phyloP scores from a whole-genome alignment of 2,888 invertebrate species.

The Brenthis hecate region DNA sequence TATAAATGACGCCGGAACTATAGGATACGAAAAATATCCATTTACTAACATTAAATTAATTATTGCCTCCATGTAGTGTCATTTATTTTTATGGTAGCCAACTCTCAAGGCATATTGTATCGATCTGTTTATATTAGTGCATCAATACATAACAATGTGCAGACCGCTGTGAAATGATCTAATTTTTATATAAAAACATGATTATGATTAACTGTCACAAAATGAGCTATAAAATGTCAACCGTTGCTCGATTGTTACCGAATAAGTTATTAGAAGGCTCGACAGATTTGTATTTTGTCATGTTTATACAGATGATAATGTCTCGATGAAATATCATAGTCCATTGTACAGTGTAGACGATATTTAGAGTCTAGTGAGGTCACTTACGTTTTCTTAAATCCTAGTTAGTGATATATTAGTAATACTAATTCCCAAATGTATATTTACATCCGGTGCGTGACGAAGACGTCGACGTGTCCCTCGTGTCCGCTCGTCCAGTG shows the following conservation, averaged over 20 bases:
- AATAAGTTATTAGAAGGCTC: constrained; percentile 72
- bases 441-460: constrained; percentile 69
- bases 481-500: too few species aligned
- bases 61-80: constrained; percentile 5
- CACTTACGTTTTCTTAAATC: constrained; percentile 66
- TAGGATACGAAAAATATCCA: background rate
- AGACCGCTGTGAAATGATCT: constrained; percentile 54
- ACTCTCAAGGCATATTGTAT: constrained; percentile 2
- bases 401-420: constrained; percentile 74
- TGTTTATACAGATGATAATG: constrained; percentile 78
- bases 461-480: constrained; percentile 53
- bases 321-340: constrained; percentile 80
- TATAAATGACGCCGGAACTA: too few species aligned
- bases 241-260: constrained; percentile 79
- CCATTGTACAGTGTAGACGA: constrained; percentile 78
- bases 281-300: constrained; percentile 80
- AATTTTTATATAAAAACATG: constrained; percentile 51
- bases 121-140: constrained; percentile 37
- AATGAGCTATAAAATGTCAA: constrained; percentile 73
- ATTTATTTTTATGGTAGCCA: constrained; percentile 2
- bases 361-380: constrained; percentile 72
- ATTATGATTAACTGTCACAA: constrained; percentile 72
- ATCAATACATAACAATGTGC: constrained; percentile 54
- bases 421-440: constrained; percentile 72
- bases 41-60: background rate